Percentiles rank a stretch among this genome's conserved stretches.
Evolutionary conservation across 2,113 vertebrate species (phyloP).

Genomic region (Macroglossus sobrinus): DNA sequence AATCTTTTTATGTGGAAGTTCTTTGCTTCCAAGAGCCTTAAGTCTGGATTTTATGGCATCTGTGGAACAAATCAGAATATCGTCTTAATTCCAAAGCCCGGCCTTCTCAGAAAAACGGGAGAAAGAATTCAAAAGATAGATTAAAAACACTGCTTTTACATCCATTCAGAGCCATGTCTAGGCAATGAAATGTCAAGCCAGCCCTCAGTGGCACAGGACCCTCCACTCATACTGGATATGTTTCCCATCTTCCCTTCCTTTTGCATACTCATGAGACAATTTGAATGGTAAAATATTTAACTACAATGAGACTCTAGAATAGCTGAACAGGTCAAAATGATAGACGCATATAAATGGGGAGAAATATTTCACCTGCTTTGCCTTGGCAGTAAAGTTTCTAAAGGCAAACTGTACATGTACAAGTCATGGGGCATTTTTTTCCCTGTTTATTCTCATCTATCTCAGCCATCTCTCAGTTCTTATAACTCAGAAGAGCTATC

Average conservation of each 20-base stretch:
- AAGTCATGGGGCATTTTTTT: not conserved
- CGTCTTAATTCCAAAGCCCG: not conserved
- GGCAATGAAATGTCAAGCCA: no score
- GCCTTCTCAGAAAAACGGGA: not conserved
- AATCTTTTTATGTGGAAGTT: not conserved
- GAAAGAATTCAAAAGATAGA: not conserved
- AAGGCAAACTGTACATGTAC: not conserved
- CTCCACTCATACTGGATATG: not conserved
- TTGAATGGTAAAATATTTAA: not conserved
- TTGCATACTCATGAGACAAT: not conserved
- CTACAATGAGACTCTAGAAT: not conserved
- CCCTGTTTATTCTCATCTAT: not conserved
- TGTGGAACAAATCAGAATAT: not conserved
- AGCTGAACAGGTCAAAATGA: not conserved
- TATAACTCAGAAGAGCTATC: not conserved
- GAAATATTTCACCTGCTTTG: not conserved
- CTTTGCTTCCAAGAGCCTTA: not conserved
- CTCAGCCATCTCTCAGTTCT: not conserved
- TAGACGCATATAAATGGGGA: not conserved
- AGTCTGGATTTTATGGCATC: not conserved
- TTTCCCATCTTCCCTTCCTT: not conserved
- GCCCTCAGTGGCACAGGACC: accelerated
- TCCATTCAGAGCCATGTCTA: not conserved
- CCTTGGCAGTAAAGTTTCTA: not conserved
- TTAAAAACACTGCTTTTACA: not conserved